Percentiles rank a stretch among this genome's conserved stretches.
Evolutionary conservation across 2,888 invertebrate genomes (phyloP).

Genomic region (Mystacides longicornis): DNA sequence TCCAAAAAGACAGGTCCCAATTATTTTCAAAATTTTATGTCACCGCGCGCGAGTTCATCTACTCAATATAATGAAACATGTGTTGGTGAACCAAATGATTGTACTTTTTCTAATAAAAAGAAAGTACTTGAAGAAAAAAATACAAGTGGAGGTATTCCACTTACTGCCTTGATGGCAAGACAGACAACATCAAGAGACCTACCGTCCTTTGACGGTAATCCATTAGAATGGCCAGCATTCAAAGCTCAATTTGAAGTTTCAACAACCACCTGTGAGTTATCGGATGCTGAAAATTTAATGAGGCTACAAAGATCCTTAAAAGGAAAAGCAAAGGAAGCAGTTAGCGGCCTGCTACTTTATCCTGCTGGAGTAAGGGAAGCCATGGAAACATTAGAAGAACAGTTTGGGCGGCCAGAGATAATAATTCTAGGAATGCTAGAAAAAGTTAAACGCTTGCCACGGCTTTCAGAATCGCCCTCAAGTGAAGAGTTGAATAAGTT

Average conservation of each 20-base stretch:
- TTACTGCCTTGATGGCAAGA: background rate
- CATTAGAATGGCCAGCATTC: background rate
- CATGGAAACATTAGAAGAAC: background rate
- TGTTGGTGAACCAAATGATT: no score
- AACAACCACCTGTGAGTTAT: background rate
- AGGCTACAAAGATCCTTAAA: background rate
- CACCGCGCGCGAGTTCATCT: no score
- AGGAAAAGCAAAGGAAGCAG: no score
- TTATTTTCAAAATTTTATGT: no score
- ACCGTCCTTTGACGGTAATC: background rate
- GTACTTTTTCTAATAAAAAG: no score
- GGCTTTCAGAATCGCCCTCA: background rate
- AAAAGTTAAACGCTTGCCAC: background rate
- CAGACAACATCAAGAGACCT: constrained; percentile 3
- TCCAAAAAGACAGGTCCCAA: no score
- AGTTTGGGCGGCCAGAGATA: background rate
- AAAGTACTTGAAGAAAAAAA: no score
- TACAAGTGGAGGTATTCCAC: no score
- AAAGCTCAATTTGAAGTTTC: constrained; percentile 1
- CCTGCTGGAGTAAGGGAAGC: background rate
- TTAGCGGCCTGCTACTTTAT: background rate
- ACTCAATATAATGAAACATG: no score
- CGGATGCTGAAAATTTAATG: background rate
- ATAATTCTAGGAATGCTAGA: background rate
- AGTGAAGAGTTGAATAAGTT: background rate